A percentile compares a stretch with the other conserved stretches of the same genome.
Evolutionary conservation across 2,113 vertebrate genomes (phyloP).

Genomic region (Erythrolamprus reginae): DNA sequence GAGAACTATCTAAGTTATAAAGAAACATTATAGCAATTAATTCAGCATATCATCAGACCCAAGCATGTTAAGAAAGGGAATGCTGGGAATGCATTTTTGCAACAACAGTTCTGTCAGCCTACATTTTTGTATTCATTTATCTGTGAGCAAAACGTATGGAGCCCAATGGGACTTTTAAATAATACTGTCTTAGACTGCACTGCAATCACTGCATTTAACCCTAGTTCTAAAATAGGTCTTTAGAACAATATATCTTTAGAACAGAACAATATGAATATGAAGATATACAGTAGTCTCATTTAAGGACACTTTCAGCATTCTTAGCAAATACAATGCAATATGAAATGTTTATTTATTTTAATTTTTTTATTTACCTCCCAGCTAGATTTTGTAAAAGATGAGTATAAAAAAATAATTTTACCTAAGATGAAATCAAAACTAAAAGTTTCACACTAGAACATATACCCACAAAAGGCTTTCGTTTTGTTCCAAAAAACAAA

Average conservation of each 20-base stretch:
- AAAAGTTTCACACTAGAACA: neutral
- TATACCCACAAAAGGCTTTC: neutral
- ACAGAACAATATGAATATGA: neutral
- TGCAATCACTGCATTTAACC: neutral
- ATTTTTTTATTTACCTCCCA: neutral
- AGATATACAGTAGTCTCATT: too few species aligned
- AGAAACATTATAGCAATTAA: neutral
- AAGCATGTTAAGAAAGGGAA: neutral
- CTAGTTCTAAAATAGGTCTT: neutral
- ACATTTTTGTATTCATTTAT: neutral
- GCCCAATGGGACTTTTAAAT: neutral
- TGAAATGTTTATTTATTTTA: neutral
- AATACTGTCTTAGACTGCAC: neutral
- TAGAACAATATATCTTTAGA: neutral
- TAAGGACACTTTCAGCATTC: neutral
- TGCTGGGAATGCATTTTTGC: neutral
- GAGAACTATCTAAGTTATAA: neutral
- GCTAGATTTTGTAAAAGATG: neutral
- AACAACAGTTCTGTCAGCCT: neutral
- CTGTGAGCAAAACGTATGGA: neutral
- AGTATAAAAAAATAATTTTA: neutral
- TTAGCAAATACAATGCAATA: neutral
- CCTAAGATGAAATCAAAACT: neutral
- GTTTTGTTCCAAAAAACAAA: neutral
- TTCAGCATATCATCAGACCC: neutral